Evolutionary conservation across 1,140 invertebrate species (phyloP), one percentile per base, ranked within the genome.

Genomic region (Drosophila nannoptera): DNA sequence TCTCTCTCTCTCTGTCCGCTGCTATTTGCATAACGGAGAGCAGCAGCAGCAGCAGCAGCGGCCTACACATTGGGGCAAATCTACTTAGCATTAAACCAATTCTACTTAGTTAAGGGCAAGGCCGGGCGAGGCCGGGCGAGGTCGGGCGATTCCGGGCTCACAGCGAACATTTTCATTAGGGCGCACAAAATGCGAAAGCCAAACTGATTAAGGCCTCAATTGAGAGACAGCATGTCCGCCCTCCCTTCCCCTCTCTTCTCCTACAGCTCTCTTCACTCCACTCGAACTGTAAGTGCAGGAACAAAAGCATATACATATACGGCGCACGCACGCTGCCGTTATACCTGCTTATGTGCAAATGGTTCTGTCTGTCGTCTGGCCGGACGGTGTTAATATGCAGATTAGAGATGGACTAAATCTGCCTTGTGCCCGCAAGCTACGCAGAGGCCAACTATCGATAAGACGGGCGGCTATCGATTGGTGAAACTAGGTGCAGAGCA

Each of bases 51-150:
- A 53, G n/a, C 22, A 46, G n/a, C 63, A 62, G 12, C 22, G 48
- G 40, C 54, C 59, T 8, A n/a, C 54, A 82, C 78, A 77, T 82
- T 78, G 73, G 53, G 54, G 67, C 46, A 82, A 82, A 82, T 82
- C 78, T 78, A 83, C 78, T 82, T 82, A 82, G 56, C 78, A 82
- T 65, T 82, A 82, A 82, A 81, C 78, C 78, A 81, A 81, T 82
- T 81, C 78, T 54, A 71, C 49, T 67, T 67, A 45, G 40, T 31
- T 14, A 31, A 22, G 16, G 46, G 33, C 22, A 6, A 22, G 6
- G 40, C 1, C 4, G 14, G 12, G 12, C 42, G 33, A 33, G 38
- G 16, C 36, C 36, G 36, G 36, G 1, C 22, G 22, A 22, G 22
- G 22, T 1, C 22, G 12, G 40, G 40, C 4, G 14, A 43, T 6